Evolutionary conservation across 2,797 vertebrate genomes (phyloP).

Genomic region (Crypturellus tataupa): DNA sequence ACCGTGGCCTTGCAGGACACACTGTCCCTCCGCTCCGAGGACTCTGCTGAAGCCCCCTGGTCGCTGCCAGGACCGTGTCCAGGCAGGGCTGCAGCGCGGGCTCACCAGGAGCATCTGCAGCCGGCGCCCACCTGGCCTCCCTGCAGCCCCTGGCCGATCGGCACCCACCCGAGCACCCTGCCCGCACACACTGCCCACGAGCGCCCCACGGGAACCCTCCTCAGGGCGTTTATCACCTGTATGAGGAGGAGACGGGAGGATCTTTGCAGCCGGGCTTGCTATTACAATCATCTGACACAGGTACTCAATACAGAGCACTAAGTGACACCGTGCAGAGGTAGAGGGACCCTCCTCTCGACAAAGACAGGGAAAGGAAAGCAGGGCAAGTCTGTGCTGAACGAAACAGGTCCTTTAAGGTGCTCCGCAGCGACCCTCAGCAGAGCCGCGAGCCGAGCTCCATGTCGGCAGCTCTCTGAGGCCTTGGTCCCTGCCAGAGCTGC

Average conservation of each 20-base stretch:
- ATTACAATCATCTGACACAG: background rate
- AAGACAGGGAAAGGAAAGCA: background rate
- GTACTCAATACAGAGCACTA: background rate
- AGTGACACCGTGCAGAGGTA: background rate
- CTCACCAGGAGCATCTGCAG: accelerated
- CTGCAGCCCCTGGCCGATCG: too few species aligned
- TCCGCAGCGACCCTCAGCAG: background rate
- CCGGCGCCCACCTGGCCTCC: background rate
- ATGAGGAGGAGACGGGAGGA: too few species aligned
- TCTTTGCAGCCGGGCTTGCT: background rate
- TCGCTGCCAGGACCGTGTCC: too few species aligned
- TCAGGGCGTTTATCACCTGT: background rate
- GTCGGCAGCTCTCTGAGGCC: background rate
- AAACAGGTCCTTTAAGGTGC: too few species aligned
- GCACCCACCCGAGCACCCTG: background rate
- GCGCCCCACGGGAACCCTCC: background rate
- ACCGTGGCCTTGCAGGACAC: background rate
- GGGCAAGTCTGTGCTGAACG: accelerated
- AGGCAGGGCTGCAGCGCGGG: too few species aligned
- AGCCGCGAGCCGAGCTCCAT: too few species aligned
- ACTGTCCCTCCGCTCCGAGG: background rate
- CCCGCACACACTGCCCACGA: background rate
- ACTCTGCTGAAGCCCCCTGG: background rate
- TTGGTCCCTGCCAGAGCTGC: too few species aligned
- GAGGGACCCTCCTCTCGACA: background rate